These are phyloP conservation scores for Sula dactylatra DNA, from an alignment of 2,113 vertebrate species.

Conservation along the genomic window DNA sequence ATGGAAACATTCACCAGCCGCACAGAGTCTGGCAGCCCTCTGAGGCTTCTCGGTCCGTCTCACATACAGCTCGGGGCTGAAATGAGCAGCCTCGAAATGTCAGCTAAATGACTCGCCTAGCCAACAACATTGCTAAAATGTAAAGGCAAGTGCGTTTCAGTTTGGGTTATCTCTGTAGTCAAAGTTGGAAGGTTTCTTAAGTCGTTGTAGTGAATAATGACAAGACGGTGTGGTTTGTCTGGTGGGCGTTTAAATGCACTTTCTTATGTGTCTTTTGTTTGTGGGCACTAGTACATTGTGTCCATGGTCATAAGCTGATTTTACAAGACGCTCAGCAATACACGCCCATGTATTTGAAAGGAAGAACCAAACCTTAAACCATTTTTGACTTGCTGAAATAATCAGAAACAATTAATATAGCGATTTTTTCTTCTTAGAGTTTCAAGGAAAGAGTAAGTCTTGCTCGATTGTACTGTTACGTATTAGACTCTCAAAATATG, in stretches of 20 bases:
- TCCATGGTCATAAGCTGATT: background rate
- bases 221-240: background rate
- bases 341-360: background rate
- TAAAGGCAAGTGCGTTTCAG: background rate
- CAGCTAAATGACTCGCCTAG: background rate
- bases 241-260: background rate
- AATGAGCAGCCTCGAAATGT: background rate
- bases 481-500: background rate
- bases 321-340: background rate
- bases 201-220: background rate
- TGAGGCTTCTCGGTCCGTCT: background rate
- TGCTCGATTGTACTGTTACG: background rate
- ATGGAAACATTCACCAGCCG: background rate
- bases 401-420: background rate
- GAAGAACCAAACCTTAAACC: background rate
- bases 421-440: background rate
- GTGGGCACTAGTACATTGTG: too few relatives aligned
- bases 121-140: background rate
- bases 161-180: background rate
- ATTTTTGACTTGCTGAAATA: background rate
- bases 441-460: background rate
- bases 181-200: background rate
- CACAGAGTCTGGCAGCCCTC: background rate
- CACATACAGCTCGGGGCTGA: background rate
- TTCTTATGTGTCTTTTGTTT: background rate